Base-by-base conservation (phyloP, 2,797 vertebrate species). In the Pseudomugil gertrudae region DNA sequence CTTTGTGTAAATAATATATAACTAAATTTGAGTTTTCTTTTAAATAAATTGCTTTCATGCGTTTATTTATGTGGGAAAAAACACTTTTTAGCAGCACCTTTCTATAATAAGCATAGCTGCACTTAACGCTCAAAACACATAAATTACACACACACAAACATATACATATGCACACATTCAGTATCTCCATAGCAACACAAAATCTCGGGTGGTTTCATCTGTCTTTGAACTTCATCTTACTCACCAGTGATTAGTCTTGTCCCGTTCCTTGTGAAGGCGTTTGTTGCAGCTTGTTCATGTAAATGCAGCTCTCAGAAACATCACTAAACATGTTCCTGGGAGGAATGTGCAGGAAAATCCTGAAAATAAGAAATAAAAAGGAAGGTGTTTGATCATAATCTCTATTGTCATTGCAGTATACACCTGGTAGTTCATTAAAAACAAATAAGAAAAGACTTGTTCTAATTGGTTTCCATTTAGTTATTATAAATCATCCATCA, bases 101-200 rank as follows among this genome's bases (percentile, higher is more conserved):
- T 48, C 5, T 48, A 14, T 13, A 48, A 11, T 47, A 21, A 47
- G 45, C 43, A 47, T 23, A 47, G 5, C 15, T 45, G 7, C 6
- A 45, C 40, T 47, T 47, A 45, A 7, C 38, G 9, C 40, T n/a
- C 19, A 43, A n/a, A 43, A 43, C 19, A 10, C 40, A 43, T 19
- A n/a, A n/a, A 43, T 15, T 43, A 6, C 5, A 57, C 23, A n/a
- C n/a, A 21, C 17, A 61, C 14, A 40, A 3, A 19, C 17, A 29
- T 50, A 38, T 57, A 48, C 17, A 23, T 15, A 52, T 53, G 17
- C 29, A 43, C 9, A 33, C 5, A 57, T 27, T 38, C 30, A 66
- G 59, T 35, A 75, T 90, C 74, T 77, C 88, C 88, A 87, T 88
- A 69, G 89, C 85, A 88, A 91, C 88, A 78, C 63, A 29, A 63